Base-by-base conservation (phyloP, 2,113 vertebrate genomes). In the Tenebrosternarchus preto region DNA sequence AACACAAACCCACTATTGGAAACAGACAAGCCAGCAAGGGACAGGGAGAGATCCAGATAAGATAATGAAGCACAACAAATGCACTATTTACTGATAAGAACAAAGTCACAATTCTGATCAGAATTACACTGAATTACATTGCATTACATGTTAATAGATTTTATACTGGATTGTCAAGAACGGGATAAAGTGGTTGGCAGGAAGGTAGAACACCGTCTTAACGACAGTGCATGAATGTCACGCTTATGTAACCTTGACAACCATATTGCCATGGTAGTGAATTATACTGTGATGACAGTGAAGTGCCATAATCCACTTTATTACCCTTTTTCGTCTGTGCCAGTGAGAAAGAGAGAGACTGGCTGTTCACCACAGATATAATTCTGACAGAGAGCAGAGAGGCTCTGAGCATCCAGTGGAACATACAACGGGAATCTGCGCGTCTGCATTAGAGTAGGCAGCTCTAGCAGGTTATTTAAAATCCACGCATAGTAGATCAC, bases 391-490 rank as follows among this genome's bases (percentile, higher is more conserved):
- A 60, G 36, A 57, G 36, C 43, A 50, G 43, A 50, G 15, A 15
- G 43, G 0, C 2, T 12, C 2, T 15, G 12, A 50, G 9, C 43
- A 15, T 50, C 11, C 11, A 50, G 3, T 50, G 29, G 27, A 66
- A 11, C n/a, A 3, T 3, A 68, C 20, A 20, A 68, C n/a, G 33
- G 33, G 12, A 39, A 15, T 68, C 27, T 78, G 36, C 43, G 29
- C 5, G 16, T 56, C 24, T 2, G 16, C n/a, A 6, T 57, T 69
- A 60, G 20, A 39, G 19, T 11, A n/a, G 67, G 29, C 7, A 29
- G 39, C 22, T n/a, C 16, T n/a, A 19, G 72, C 60, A 22, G 53
- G 17, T 68, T 75, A 82, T 39, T 70, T 64, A 53, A 82, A 82
- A 64, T 56, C 57, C 56, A 39, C 43, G 56, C 31, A 46, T 43